Percentiles rank a stretch among this genome's conserved stretches.
Conservation (phyloP, 1,140 invertebrate genomes). For the Helicoverpa armigera region DNA sequence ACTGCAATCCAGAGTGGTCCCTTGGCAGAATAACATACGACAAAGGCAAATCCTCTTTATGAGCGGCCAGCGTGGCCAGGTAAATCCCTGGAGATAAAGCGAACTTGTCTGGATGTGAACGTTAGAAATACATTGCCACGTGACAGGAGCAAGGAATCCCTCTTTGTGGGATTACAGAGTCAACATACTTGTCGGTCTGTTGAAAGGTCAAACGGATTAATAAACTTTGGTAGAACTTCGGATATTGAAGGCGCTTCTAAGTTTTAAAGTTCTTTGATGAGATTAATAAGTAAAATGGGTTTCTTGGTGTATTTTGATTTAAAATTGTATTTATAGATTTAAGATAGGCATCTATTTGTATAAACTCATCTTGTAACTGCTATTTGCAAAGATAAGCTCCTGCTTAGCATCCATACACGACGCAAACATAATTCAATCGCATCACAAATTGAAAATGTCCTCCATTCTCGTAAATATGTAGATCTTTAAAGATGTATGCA, state of each 20-base stretch:
- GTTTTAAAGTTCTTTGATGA: no score
- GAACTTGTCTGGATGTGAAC: background rate
- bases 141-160: background rate
- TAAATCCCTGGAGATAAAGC: slow-evolving; percentile 11
- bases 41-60: slow-evolving; percentile 3
- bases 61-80: background rate
- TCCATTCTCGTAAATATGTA: slow-evolving; percentile 11
- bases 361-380: no score
- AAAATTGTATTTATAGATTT: no score
- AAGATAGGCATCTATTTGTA: no score
- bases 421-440: background rate
- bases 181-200: background rate
- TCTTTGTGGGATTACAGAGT: slow-evolving; percentile 6
- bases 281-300: background rate
- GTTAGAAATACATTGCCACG: background rate
- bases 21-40: background rate
- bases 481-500: slow-evolving; percentile 9
- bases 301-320: background rate
- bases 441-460: background rate
- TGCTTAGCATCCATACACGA: no score
- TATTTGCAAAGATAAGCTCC: no score
- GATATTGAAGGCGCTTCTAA: no score
- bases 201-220: no score
- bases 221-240: no score
- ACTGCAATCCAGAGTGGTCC: background rate